Base-by-base conservation (phyloP, 1,140 invertebrate genomes). In the Atopsyche davidsoni region DNA sequence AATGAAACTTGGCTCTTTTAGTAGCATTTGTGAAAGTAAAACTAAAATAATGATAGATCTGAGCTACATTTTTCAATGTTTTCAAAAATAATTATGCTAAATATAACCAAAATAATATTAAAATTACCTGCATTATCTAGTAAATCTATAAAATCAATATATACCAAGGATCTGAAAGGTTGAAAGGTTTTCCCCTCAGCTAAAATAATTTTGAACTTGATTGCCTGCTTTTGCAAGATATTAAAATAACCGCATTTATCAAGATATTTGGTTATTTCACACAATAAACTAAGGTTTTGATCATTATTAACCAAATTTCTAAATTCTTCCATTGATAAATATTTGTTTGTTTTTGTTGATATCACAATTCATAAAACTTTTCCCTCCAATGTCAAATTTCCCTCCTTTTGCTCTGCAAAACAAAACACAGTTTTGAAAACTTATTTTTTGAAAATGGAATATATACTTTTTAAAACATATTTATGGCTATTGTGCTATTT, bases 261-360 rank as follows among this genome's bases (percentile, higher is more conserved):
- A 10, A 47, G 25, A 31, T 47, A 47, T n/a, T 39, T 47, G 16
- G 39, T 23, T 10, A 25, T 24, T 39, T 38, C 45, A 25, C 45
- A 47, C 10, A 16, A 23, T 24, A 47, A 25, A 4, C 38, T 10
- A 1, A 39, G 22, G 2, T 16, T 35, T 3, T 23, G 25, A 14
- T 47, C 23, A 0, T 17, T 14, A 18, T 47, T 23, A 4, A 24
- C 16, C 7, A n/a, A n/a, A n/a, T n/a, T n/a, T n/a, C n/a, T n/a
- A n/a, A n/a, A n/a, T n/a, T n/a, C n/a, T n/a, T n/a, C n/a, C n/a
- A n/a, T n/a, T n/a, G n/a, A n/a, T n/a, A n/a, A n/a, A n/a, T n/a
- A n/a, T n/a, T n/a, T n/a, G n/a, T n/a, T n/a, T n/a, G n/a, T n/a
- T n/a, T n/a, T n/a, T n/a, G n/a, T n/a, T n/a, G n/a, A n/a, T n/a